These are phyloP conservation scores for Octopus bimaculoides DNA, from an alignment of 1,140 invertebrate genomes.

Conservation along the genomic window DNA sequence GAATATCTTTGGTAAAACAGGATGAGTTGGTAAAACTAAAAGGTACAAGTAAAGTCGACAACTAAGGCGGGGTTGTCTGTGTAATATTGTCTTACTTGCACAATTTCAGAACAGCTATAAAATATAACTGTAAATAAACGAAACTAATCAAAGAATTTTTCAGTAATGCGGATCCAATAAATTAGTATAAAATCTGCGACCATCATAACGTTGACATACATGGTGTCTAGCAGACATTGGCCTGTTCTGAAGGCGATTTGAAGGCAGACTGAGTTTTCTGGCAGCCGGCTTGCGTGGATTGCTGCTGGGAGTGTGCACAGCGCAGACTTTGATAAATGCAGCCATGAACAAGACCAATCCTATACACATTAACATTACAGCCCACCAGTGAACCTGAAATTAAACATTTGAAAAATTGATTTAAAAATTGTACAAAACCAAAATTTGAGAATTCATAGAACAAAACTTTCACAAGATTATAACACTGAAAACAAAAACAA, in stretches of 20 bases:
- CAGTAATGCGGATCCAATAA: constrained; percentile 3
- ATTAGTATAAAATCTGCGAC: neutral
- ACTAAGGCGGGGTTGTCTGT: neutral
- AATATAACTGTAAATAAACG: neutral
- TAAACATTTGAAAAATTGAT: neutral
- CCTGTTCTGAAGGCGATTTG: constrained; percentile 25
- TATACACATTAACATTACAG: constrained; percentile 86
- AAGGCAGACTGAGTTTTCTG: constrained; percentile 41
- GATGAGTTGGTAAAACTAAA: neutral
- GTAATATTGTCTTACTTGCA: neutral
- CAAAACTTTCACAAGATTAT: no score
- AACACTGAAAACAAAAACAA: no score
- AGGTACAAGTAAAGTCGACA: neutral
- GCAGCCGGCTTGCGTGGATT: constrained; percentile 69
- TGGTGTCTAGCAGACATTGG: constrained; percentile 23
- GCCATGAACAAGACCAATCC: constrained; percentile 94
- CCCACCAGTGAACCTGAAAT: constrained; percentile 91
- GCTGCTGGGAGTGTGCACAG: constrained; percentile 96
- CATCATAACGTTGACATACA: neutral
- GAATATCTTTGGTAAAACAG: neutral
- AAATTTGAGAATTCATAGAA: no score
- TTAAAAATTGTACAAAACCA: no score
- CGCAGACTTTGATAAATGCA: constrained; percentile 98
- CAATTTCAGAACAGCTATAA: neutral
- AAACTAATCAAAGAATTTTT: neutral